phyloP scores from a whole-genome alignment of 2,113 vertebrate species.

The Leuciscus idus region DNA sequence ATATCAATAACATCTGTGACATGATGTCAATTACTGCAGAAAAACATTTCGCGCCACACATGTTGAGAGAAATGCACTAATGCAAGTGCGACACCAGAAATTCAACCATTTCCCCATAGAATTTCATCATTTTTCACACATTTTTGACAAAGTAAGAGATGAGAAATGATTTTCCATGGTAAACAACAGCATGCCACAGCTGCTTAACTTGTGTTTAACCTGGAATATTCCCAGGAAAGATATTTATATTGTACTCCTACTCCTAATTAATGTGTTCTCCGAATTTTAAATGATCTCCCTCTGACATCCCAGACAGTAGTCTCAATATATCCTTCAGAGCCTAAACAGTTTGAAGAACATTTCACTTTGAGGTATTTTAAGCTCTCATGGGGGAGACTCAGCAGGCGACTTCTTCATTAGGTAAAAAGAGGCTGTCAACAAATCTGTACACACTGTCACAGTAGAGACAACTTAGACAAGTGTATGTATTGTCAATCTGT shows the following conservation, averaged over 20 bases:
- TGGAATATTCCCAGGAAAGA: background rate
- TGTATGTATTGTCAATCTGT: background rate
- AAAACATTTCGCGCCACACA: background rate
- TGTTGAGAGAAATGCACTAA: background rate
- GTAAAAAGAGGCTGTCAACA: slow-evolving; percentile 25
- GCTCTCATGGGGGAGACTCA: slow-evolving; percentile 5
- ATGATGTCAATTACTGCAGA: background rate
- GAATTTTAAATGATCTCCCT: slow-evolving; percentile 19
- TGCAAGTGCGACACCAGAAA: background rate
- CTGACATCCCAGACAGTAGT: slow-evolving; percentile 9
- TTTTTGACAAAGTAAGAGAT: background rate
- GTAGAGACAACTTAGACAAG: background rate
- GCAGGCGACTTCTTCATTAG: slow-evolving; percentile 20
- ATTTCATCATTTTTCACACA: background rate
- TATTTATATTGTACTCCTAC: slow-evolving; percentile 1
- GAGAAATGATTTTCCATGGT: background rate
- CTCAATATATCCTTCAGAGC: background rate
- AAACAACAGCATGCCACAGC: background rate
- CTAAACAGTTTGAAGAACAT: slow-evolving; percentile 32
- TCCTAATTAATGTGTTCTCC: slow-evolving; percentile 18
- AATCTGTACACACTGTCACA: background rate
- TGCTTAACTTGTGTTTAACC: background rate
- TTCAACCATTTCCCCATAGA: background rate
- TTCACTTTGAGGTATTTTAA: slow-evolving; percentile 26
- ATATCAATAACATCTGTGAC: background rate